A percentile compares a stretch with the other conserved stretches of the same genome.
phyloP scores from a whole-genome alignment of 2,113 vertebrate species.

The Pica pica region DNA sequence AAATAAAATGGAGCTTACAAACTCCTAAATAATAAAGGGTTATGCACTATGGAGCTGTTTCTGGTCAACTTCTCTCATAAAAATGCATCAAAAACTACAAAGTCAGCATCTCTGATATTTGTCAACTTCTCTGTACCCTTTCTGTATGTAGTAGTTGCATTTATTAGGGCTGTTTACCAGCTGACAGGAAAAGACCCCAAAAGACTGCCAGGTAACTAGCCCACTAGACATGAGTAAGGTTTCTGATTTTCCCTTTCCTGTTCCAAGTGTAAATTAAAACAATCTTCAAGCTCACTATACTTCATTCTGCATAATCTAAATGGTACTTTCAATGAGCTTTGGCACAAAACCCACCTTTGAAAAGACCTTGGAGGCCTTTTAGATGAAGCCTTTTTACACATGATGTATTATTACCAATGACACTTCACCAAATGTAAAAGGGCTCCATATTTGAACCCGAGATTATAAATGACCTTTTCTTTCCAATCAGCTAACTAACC shows the following conservation, averaged over 20 bases:
- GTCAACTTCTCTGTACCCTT: background rate
- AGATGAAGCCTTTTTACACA: background rate
- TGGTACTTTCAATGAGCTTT: background rate
- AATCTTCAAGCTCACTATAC: background rate
- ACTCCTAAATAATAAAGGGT: background rate
- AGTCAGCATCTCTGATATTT: background rate
- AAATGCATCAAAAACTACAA: background rate
- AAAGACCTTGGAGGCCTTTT: background rate
- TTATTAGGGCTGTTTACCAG: background rate
- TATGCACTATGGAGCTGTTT: background rate
- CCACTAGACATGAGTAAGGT: background rate
- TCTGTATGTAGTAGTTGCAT: background rate
- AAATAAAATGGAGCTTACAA: slow-evolving; percentile 9
- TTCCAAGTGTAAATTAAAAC: background rate
- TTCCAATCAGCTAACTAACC: background rate
- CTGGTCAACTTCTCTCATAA: background rate
- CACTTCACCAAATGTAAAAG: background rate
- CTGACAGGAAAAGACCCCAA: background rate
- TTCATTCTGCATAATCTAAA: background rate
- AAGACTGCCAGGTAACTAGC: background rate
- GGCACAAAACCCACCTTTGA: background rate
- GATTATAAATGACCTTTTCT: background rate
- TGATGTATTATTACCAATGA: background rate
- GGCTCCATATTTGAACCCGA: background rate
- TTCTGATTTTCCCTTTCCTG: background rate